Percentiles rank a stretch among this genome's conserved stretches.
Conservation (phyloP, 2,797 vertebrate genomes). For the Gymnocypris eckloni region DNA sequence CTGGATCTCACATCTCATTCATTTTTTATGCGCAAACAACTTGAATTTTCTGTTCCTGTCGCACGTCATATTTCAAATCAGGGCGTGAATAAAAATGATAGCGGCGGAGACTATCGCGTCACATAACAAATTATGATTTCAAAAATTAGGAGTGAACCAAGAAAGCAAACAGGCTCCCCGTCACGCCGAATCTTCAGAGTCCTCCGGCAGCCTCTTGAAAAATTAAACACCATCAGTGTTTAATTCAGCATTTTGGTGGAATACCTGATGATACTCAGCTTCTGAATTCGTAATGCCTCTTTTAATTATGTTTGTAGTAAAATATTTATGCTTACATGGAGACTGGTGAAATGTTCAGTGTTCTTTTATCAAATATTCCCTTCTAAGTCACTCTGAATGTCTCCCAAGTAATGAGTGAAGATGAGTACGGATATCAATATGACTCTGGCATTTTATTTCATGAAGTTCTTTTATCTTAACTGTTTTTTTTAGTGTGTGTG, state of each 20-base stretch:
- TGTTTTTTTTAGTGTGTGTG: no score
- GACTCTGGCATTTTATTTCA: background rate
- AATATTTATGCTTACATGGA: conserved; percentile 42
- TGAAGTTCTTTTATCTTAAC: background rate
- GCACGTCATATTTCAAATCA: conserved; percentile 32
- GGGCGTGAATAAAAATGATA: conserved; percentile 20
- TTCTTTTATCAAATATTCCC: conserved; percentile 35
- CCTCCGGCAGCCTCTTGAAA: conserved; percentile 23
- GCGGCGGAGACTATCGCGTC: background rate
- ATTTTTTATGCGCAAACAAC: conserved; percentile 47
- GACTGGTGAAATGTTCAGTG: background rate
- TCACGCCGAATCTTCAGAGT: conserved; percentile 15
- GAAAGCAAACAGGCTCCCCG: conserved; percentile 29
- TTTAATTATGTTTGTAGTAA: conserved; percentile 38
- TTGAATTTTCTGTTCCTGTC: conserved; percentile 43
- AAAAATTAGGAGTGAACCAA: conserved; percentile 41
- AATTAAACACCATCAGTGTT: conserved; percentile 34
- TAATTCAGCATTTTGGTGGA: conserved; percentile 42
- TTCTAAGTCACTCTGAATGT: background rate
- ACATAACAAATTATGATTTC: conserved; percentile 49
- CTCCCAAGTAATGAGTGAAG: background rate
- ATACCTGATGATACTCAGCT: conserved; percentile 37
- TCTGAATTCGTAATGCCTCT: conserved; percentile 27
- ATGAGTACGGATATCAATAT: background rate
- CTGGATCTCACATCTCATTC: conserved; percentile 29